Evolutionary conservation across 2,888 invertebrate species (phyloP), one percentile per base, ranked within the genome.

Genomic region (Chrysotoxum bicinctum): DNA sequence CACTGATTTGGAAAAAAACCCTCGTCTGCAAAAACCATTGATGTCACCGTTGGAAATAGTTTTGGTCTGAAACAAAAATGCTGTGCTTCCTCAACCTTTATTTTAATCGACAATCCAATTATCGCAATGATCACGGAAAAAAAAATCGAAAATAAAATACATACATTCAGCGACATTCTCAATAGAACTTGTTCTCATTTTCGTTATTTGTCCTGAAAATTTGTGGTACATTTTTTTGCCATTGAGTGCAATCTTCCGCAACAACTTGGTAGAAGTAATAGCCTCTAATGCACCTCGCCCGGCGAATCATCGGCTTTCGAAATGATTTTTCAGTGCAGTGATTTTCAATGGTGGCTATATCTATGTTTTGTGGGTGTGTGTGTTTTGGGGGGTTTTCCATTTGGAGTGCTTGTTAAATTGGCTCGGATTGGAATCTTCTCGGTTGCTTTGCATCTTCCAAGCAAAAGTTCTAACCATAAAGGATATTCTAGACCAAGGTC

Each of bases 351-450:
- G 68, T 23, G 1, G 16, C 35, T n/a, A 19, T 54, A 4, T n/a
- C n/a, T n/a, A 12, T 14, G 10, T 1, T 60, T 6, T 14, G 14
- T 40, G 12, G 19, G 32, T 6, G 30, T 30, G 6, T 56, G 52
- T 45, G 60, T 45, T 40, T 60, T 52, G 72, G n/a, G n/a, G 6
- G 66, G 62, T 60, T 50, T 56, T 62, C 66, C 54, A 77, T 76
- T 73, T 56, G 54, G 66, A 81, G 76, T 77, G 73, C 76, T 77
- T 85, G 76, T 76, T 73, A 76, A 79, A 80, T 85, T 80, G 66
- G 72, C 73, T 54, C 60, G 64, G 19, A 60, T 73, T 48, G 26
- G 32, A n/a, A 45, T 40, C 68, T 68, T 43, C 54, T 70, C 32
- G 40, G 81, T 72, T 21, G 70, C 54, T 76, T 80, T 80, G 84